These are phyloP conservation scores for Pluvianellus socialis DNA, from an alignment of 2,113 vertebrate species.

Conservation along the genomic window DNA sequence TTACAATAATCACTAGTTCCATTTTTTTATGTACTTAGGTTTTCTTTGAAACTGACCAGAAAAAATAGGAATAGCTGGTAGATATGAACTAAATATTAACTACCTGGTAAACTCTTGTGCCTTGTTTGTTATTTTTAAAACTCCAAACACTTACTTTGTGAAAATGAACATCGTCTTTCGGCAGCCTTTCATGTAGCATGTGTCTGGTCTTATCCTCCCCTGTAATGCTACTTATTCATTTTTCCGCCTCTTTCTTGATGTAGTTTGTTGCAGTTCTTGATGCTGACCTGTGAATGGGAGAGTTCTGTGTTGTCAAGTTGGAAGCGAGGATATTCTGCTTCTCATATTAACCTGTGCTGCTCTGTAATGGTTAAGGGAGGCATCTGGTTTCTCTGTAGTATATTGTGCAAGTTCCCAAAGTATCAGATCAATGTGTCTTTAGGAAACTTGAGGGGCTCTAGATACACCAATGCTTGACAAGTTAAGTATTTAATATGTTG, in stretches of 20 bases:
- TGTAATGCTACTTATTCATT: not conserved
- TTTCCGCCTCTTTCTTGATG: not conserved
- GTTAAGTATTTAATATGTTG: not conserved
- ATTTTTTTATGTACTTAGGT: not conserved
- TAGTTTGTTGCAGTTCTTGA: not conserved
- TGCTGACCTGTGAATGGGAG: not conserved
- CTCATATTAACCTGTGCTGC: not conserved
- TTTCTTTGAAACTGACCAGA: not conserved
- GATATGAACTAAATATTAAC: not conserved
- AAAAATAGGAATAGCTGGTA: not conserved
- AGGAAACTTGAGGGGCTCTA: not conserved
- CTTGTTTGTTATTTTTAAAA: not conserved
- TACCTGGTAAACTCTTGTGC: not conserved
- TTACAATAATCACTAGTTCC: not conserved
- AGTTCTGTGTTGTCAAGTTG: not conserved
- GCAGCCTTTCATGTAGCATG: not conserved
- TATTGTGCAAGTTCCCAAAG: not conserved
- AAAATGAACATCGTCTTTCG: not conserved
- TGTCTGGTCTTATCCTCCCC: not conserved
- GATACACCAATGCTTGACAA: not conserved
- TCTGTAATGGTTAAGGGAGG: not conserved
- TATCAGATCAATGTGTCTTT: not conserved
- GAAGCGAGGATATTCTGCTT: not conserved
- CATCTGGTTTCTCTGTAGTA: not conserved
- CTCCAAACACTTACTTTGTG: not conserved